phyloP scores from a whole-genome alignment of 2,113 vertebrate species.

The Lasiurus cinereus region DNA sequence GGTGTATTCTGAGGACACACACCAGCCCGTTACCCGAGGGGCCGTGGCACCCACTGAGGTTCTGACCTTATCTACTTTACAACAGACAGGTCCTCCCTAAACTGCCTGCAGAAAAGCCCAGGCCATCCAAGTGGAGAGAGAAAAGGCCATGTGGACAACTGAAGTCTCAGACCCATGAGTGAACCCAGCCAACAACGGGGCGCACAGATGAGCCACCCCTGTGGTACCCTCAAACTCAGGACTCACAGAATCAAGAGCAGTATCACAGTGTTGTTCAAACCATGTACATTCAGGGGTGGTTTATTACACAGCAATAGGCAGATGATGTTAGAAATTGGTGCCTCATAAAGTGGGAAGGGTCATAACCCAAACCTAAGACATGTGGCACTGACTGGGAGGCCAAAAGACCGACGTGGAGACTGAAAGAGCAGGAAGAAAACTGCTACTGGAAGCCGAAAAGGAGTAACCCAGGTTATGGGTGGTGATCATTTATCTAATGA shows the following conservation, averaged over 20 bases:
- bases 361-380: neutral
- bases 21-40: constrained; percentile 68
- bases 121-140: neutral
- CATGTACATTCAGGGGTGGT: neutral
- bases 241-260: neutral
- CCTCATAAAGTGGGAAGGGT: neutral
- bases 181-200: neutral
- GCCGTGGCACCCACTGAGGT: neutral
- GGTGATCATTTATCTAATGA: neutral
- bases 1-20: constrained; percentile 93
- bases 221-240: neutral
- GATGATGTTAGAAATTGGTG: neutral
- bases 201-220: neutral
- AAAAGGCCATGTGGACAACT: neutral
- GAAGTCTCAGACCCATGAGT: neutral
- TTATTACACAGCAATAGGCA: neutral
- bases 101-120: neutral
- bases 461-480: neutral
- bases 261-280: neutral
- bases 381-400: neutral
- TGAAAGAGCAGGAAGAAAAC: neutral
- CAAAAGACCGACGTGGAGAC: neutral
- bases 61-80: neutral
- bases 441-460: neutral
- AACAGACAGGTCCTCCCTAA: neutral